Evolutionary conservation across 2,888 invertebrate species (phyloP), one percentile per base, ranked within the genome.

Genomic region (Euzophera pinguis): DNA sequence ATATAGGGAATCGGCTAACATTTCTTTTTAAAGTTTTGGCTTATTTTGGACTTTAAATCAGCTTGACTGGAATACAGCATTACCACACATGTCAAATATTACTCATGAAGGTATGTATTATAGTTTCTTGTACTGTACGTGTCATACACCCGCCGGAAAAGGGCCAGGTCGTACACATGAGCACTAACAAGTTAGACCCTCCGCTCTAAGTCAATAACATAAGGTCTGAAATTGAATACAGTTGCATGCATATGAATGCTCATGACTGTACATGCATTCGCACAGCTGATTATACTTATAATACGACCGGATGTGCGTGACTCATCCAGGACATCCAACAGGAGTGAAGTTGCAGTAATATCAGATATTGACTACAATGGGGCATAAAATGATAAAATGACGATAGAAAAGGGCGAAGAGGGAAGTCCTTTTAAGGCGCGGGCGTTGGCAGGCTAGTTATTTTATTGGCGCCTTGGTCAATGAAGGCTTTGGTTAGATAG

Each of bases 71-170:
- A 22, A 22, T 5, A 2, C 22, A 22, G 22, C 22, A 22, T 5
- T 22, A 32, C 32, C 3, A 32, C 32, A 7, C 32, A 32, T 2
- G 7, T 32, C 4, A 32, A 32, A 32, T 16, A 16, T 39, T 17
- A 39, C 10, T 41, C 41, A 41, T 41, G n/a, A 17, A 16, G 17
- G 39, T 17, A 41, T 17, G 34, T 13, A 53, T 47, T 43, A 55
- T 57, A 42, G 53, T 41, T 54, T n/a, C n/a, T n/a, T n/a, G n/a
- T n/a, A 52, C 52, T 54, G 54, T 58, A 61, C 52, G 65, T 13
- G 64, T 68, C 63, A 41, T 55, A 61, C 69, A 66, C 17, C 4
- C 76, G 80, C 83, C 85, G 87, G 86, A 86, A 86, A 81, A 81
- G 77, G 85, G 82, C 66, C 74, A 77, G 80, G 76, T 71, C 73